Evolutionary conservation across 2,113 vertebrate genomes (phyloP).

Genomic region (Myanophis thanlyinensis): DNA sequence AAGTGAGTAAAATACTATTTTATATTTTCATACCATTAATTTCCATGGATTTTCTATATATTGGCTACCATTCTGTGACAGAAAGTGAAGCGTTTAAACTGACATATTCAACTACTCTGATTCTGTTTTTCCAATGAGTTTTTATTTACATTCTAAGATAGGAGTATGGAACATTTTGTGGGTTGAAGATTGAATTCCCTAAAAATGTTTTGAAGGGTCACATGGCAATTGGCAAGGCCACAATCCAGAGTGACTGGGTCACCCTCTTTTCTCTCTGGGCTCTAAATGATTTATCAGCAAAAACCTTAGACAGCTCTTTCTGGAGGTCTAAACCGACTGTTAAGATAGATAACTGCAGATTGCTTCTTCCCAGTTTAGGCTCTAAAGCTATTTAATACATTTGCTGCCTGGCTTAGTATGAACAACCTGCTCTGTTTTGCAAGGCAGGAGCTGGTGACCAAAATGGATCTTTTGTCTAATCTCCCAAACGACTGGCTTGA

Average conservation of each 20-base stretch:
- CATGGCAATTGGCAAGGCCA: background rate
- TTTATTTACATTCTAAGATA: background rate
- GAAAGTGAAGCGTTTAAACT: background rate
- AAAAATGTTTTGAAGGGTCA: background rate
- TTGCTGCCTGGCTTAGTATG: background rate
- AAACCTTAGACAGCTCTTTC: background rate
- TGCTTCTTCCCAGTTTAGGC: background rate
- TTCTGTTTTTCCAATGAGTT: background rate
- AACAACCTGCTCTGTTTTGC: conserved; percentile 8
- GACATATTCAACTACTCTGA: background rate
- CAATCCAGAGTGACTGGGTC: background rate
- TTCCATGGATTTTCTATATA: background rate
- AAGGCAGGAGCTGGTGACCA: conserved; percentile 71
- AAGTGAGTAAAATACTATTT: background rate
- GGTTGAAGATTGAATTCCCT: background rate
- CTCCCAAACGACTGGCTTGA: conserved; percentile 30
- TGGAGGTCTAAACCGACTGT: background rate
- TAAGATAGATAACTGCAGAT: background rate
- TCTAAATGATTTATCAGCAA: background rate
- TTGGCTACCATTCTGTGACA: background rate
- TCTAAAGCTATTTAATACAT: background rate
- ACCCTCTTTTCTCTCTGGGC: background rate
- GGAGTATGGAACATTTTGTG: background rate
- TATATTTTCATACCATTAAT: background rate
- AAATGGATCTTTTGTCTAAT: conserved; percentile 58